Percentiles rank a stretch among this genome's conserved stretches.
phyloP scores from a whole-genome alignment of 2,797 vertebrate genomes.

The Novumbra hubbsi region DNA sequence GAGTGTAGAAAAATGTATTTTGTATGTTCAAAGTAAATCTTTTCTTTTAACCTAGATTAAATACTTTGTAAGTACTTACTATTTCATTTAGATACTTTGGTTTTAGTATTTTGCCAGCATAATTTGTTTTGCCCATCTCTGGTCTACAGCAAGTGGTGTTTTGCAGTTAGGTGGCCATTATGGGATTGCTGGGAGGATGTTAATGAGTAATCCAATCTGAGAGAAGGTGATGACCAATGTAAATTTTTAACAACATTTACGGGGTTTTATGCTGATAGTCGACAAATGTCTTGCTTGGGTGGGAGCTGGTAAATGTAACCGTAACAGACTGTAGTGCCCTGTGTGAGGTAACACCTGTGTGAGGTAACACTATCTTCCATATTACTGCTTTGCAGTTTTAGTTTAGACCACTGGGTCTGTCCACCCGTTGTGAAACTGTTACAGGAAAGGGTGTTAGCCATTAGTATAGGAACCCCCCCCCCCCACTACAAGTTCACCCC shows the following conservation, averaged over 20 bases:
- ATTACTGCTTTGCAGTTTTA: background rate
- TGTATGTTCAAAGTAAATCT: too few relatives aligned
- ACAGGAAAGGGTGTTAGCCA: background rate
- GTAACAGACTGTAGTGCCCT: slow-evolving; percentile 14
- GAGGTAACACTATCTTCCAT: background rate
- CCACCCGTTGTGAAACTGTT: background rate
- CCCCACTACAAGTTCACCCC: background rate
- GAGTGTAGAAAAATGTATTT: too few relatives aligned
- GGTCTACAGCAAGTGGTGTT: background rate
- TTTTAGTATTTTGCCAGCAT: too few relatives aligned
- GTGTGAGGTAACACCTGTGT: slow-evolving; percentile 3
- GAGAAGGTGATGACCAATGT: slow-evolving; percentile 62
- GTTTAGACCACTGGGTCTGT: background rate
- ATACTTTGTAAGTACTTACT: background rate
- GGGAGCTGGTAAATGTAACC: slow-evolving; percentile 28
- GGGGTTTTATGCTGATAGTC: slow-evolving; percentile 75
- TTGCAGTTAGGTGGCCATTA: background rate
- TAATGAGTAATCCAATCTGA: slow-evolving; percentile 52
- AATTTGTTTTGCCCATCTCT: too few relatives aligned
- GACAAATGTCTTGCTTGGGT: slow-evolving; percentile 56
- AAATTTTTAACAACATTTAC: slow-evolving; percentile 78
- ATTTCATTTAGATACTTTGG: background rate
- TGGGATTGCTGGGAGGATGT: background rate
- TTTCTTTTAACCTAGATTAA: background rate
- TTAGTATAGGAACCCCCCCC: background rate